phyloP scores from a whole-genome alignment of 2,888 invertebrate genomes.

The Acleris laterana region DNA sequence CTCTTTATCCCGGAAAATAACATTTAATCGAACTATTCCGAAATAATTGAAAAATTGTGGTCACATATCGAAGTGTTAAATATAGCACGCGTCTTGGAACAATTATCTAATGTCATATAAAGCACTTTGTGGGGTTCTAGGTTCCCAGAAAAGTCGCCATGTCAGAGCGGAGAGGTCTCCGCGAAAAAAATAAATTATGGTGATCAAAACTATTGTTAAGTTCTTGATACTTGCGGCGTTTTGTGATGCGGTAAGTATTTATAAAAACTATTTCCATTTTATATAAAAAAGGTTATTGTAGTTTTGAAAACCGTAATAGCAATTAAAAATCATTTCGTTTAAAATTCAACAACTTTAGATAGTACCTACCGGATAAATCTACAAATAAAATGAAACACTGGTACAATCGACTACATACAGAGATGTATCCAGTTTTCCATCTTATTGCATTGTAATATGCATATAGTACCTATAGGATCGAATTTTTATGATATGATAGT shows the following conservation, averaged over 20 bases:
- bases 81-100: constrained; percentile 25
- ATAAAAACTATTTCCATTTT: constrained; percentile 40
- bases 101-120: constrained; percentile 49
- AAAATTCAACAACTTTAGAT: too few relatives aligned
- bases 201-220: constrained; percentile 52
- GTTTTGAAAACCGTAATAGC: too few relatives aligned
- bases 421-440: too few relatives aligned
- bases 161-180: constrained; percentile 42
- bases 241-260: constrained; percentile 64
- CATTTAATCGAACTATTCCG: not conserved
- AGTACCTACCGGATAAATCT: too few relatives aligned
- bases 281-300: too few relatives aligned
- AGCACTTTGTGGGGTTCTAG: constrained; percentile 47
- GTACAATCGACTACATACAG: too few relatives aligned
- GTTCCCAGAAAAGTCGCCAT: constrained; percentile 51
- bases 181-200: constrained; percentile 47
- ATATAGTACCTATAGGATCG: too few relatives aligned
- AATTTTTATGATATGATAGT: too few relatives aligned
- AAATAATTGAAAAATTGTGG: not conserved
- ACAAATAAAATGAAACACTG: too few relatives aligned
- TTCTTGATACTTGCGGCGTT: constrained; percentile 56
- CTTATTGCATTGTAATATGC: too few relatives aligned
- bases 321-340: too few relatives aligned
- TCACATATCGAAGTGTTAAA: constrained; percentile 28
- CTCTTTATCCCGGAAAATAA: not conserved